Percentiles rank a stretch among this genome's conserved stretches.
Evolutionary conservation across 2,113 vertebrate species (phyloP).

Genomic region (Aegotheles bennettii): DNA sequence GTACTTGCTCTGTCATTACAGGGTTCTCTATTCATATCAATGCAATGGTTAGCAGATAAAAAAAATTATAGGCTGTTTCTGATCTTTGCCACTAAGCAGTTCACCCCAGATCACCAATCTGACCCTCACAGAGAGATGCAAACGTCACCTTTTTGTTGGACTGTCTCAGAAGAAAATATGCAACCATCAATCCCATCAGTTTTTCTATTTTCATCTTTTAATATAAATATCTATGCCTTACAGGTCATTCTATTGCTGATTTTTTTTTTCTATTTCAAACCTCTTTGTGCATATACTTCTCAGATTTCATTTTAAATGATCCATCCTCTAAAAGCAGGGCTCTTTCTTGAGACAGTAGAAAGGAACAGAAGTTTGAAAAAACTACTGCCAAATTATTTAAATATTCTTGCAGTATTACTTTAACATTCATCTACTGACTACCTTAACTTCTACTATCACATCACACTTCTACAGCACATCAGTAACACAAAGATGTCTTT

Average conservation of each 20-base stretch:
- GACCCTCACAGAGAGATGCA: not conserved
- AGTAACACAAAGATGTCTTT: not conserved
- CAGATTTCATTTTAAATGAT: not conserved
- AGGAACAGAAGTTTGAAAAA: not conserved
- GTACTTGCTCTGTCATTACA: not conserved
- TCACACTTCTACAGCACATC: not conserved
- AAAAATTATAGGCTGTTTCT: not conserved
- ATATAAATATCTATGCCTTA: not conserved
- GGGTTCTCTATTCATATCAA: not conserved
- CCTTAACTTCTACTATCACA: not conserved
- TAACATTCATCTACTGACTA: not conserved
- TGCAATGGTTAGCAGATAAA: not conserved
- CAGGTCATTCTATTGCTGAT: not conserved
- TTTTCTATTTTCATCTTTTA: not conserved
- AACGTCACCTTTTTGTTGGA: rapidly evolving
- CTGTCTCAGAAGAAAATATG: not conserved
- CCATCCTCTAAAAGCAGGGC: not conserved
- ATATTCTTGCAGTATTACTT: not conserved
- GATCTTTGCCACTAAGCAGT: not conserved
- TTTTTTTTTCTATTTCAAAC: not conserved
- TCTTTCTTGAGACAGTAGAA: not conserved
- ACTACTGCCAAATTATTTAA: not conserved
- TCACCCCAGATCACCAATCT: not conserved
- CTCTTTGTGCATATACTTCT: not conserved
- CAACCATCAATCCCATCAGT: not conserved